Evolutionary conservation across 2,797 vertebrate species (phyloP), one percentile per base, ranked within the genome.

Genomic region (Gambelia wislizenii): DNA sequence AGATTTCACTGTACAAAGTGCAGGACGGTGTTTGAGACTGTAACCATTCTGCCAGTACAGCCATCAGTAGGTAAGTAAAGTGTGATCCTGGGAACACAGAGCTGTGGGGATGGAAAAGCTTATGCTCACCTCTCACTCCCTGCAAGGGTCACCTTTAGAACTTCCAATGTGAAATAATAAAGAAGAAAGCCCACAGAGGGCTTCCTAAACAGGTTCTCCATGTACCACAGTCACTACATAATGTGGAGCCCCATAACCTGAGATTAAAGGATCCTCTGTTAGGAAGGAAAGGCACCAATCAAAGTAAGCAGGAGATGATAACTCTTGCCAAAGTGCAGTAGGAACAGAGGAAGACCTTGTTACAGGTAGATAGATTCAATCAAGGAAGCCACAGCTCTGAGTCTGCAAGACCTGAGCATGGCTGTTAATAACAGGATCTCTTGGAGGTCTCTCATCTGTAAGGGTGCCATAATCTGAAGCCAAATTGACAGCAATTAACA

Each of bases 1-100:
- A 86, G 77, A 76, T 83, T 47, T 89, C 47, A 82, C 69, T 20
- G 20, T 47, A 64, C 72, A n/a, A 76, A 86, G 72, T 56, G n/a
- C 72, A 75, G 22, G 54, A 82, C 82, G 36, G 33, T 64, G 16
- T 36, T 33, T 59, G 52, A 20, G 22, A 30, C 39, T 69, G 47
- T 67, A 44, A 85, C 33, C 54, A 54, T 39, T 22, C 25, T 78
- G 47, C 82, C 61, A 49, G 27, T 30, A 20, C 13, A 39, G 49
- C 18, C 49, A 56, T 16, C 36, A 25, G 47, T 20, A 54, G 27
- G 18, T 33, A 9, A 84, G 39, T 3, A 42, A 83, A 79, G 61
- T 20, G 27, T 6, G 42, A 36, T 9, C 36, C n/a, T 36, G 44
- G 27, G 56, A 52, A 64, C 33, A 74, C 47, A 14, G 22, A 33